A percentile compares a stretch with the other conserved stretches of the same genome.
These are phyloP conservation scores for Heteractis magnifica DNA, from an alignment of 92 coral and sea anemone genomes.

Conservation along the genomic window DNA sequence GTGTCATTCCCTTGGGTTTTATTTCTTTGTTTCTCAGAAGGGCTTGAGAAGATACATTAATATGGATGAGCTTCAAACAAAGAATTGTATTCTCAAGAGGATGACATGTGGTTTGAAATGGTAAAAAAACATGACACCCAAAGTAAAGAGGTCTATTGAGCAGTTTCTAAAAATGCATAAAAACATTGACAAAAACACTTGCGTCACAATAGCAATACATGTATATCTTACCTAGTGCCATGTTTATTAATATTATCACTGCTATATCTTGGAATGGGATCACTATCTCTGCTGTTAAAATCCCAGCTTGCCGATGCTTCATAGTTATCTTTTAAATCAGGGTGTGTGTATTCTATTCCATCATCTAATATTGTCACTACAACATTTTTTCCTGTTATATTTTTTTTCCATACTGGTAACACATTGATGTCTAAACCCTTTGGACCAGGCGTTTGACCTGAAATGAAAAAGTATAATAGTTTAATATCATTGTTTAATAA, in stretches of 20 bases:
- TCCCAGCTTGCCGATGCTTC: conserved; percentile 87
- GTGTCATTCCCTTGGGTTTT: too few species aligned
- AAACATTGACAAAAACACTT: too few species aligned
- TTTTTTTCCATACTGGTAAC: conserved; percentile 85
- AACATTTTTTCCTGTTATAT: conserved; percentile 87
- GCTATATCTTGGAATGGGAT: conserved; percentile 90
- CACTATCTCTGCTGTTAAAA: conserved; percentile 75
- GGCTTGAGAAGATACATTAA: too few species aligned
- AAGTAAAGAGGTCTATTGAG: background rate
- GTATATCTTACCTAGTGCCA: conserved; percentile 84
- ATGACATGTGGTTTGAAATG: too few species aligned
- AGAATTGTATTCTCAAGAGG: too few species aligned
- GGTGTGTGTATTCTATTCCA: conserved; percentile 94
- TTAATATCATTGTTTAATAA: background rate
- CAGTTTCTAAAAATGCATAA: background rate
- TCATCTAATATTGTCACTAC: conserved; percentile 96
- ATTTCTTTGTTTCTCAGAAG: too few species aligned
- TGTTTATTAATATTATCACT: conserved; percentile 83
- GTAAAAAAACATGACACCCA: background rate
- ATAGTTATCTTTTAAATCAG: conserved; percentile 81
- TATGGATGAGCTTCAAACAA: too few species aligned
- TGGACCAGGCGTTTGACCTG: conserved; percentile 86
- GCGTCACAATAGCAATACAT: background rate
- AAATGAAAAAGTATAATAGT: background rate
- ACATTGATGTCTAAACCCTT: conserved; percentile 92